A percentile compares a stretch with the other conserved stretches of the same genome.
Evolutionary conservation across 2,888 invertebrate genomes (phyloP).

Genomic region (Ochropleura leucogaster): DNA sequence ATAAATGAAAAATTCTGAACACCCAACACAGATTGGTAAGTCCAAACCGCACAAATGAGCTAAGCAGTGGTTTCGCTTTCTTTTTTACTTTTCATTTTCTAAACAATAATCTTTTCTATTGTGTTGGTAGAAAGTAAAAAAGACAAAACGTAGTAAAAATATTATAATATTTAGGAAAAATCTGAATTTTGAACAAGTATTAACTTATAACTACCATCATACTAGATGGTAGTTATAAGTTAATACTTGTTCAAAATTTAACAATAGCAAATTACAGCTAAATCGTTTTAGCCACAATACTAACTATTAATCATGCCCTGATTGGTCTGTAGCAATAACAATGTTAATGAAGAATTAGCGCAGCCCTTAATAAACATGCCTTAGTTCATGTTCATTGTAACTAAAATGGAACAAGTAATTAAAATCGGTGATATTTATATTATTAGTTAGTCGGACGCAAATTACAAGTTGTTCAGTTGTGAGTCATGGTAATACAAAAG

Average conservation of each 20-base stretch:
- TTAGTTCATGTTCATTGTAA: constrained; percentile 50
- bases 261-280: constrained; percentile 22
- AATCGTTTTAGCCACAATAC: background rate
- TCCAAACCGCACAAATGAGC: constrained; percentile 76
- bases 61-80: constrained; percentile 77
- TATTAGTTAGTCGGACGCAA: constrained; percentile 52
- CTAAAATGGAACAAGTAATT: constrained; percentile 62
- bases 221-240: no score
- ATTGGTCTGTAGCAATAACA: constrained; percentile 38
- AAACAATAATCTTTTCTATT: constrained; percentile 65
- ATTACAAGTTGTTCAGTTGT: constrained; percentile 54
- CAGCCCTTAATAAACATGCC: constrained; percentile 52
- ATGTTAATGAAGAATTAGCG: constrained; percentile 54
- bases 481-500: constrained; percentile 65
- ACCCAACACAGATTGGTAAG: constrained; percentile 73
- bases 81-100: constrained; percentile 72
- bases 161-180: background rate
- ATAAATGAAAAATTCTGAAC: constrained; percentile 78
- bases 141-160: constrained; percentile 33
- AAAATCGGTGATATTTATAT: constrained; percentile 61
- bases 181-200: constrained; percentile 5
- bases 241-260: no score
- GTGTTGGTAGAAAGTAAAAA: constrained; percentile 39
- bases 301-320: constrained; percentile 37
- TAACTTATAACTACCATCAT: background rate